A percentile compares a stretch with the other conserved stretches of the same genome.
phyloP scores from a whole-genome alignment of 2,113 vertebrate species.

The Craseonycteris thonglongyai region DNA sequence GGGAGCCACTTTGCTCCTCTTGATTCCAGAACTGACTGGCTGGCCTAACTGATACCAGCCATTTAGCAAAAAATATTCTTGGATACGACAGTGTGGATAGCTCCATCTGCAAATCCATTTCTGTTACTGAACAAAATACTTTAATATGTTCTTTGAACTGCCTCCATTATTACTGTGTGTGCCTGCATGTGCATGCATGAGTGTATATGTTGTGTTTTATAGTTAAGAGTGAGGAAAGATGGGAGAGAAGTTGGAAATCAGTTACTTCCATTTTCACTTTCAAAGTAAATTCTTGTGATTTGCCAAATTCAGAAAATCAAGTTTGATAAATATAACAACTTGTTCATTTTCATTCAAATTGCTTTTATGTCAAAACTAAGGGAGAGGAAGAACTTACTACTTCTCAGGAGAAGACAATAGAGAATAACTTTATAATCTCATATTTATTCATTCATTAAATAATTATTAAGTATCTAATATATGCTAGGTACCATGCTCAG shows the following conservation, averaged over 20 bases:
- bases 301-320: conserved; percentile 3
- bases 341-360: not conserved
- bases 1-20: not conserved
- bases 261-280: not conserved
- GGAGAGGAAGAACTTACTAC: not conserved
- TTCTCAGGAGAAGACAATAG: not conserved
- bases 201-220: not conserved
- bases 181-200: not conserved
- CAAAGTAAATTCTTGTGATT: not conserved
- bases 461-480: not conserved
- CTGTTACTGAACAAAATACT: conserved; percentile 1
- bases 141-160: not conserved
- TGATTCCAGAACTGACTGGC: not conserved
- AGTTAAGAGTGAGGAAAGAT: not conserved
- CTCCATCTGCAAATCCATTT: not conserved
- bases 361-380: not conserved
- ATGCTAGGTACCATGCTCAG: not conserved
- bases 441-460: not conserved
- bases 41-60: not conserved
- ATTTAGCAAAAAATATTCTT: not conserved
- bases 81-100: not conserved
- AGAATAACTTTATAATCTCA: not conserved
- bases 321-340: not conserved
- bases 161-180: not conserved
- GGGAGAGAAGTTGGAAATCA: not conserved